phyloP scores from a whole-genome alignment of 2,888 invertebrate species.

The Hirtodrosophila confusa region DNA sequence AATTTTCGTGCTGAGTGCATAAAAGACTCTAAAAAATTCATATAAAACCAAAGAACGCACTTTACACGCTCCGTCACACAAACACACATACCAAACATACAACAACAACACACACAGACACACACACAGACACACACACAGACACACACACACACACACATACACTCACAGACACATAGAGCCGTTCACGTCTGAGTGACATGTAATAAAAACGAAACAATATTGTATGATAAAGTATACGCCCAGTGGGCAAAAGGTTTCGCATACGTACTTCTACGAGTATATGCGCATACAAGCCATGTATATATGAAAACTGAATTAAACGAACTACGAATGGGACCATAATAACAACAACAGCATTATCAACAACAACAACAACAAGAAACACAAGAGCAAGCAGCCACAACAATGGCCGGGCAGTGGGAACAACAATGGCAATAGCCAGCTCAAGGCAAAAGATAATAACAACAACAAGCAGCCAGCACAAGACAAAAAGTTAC shows the following conservation, averaged over 20 bases:
- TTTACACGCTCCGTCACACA: conserved; percentile 67
- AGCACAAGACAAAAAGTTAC: conserved; percentile 44
- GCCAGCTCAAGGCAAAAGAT: conserved; percentile 67
- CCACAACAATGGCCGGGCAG: conserved; percentile 53
- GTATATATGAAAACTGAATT: conserved; percentile 75
- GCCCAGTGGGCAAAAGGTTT: conserved; percentile 73
- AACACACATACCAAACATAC: conserved; percentile 15
- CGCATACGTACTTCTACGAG: conserved; percentile 28
- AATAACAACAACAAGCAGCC: conserved; percentile 59
- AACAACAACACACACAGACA: conserved; percentile 9
- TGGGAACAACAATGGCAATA: conserved; percentile 62
- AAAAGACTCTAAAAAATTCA: conserved; percentile 78
- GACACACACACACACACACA: conserved; percentile 16
- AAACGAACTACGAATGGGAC: conserved; percentile 77
- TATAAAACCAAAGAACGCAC: conserved; percentile 78
- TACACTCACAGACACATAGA: background rate
- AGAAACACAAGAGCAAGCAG: conserved; percentile 28
- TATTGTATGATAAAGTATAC: conserved; percentile 80
- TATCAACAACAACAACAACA: conserved; percentile 40
- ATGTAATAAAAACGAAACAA: conserved; percentile 79
- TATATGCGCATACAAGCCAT: conserved; percentile 33
- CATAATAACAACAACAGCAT: conserved; percentile 49
- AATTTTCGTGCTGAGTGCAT: conserved; percentile 77
- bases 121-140: background rate
- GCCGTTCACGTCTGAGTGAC: conserved; percentile 71